Percentiles rank a stretch among this genome's conserved stretches.
Evolutionary conservation across 2,113 vertebrate genomes (phyloP).

Genomic region (Macquaria australasica): DNA sequence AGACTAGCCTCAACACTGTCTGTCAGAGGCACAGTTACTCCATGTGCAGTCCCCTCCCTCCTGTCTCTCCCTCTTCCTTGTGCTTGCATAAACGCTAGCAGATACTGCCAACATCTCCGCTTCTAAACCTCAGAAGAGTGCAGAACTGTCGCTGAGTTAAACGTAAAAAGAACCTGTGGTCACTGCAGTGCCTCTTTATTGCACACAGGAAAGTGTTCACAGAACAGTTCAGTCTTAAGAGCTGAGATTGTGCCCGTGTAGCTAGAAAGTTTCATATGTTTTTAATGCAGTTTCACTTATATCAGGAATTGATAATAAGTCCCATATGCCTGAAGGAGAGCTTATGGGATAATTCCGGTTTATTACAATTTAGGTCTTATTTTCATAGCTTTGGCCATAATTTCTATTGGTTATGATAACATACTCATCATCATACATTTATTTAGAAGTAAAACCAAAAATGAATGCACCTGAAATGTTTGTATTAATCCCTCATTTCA

Average conservation of each 20-base stretch:
- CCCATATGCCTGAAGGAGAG: constrained; percentile 1
- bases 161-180: constrained; percentile 37
- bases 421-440: background rate
- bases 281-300: constrained; percentile 10
- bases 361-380: background rate
- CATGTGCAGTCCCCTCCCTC: constrained; percentile 52
- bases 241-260: background rate
- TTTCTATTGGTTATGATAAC: background rate
- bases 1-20: constrained; percentile 43
- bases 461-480: background rate
- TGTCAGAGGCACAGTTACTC: constrained; percentile 54
- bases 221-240: constrained; percentile 20
- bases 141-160: constrained; percentile 44
- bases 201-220: constrained; percentile 13
- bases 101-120: constrained; percentile 48
- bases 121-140: constrained; percentile 58
- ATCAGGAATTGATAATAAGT: constrained; percentile 24
- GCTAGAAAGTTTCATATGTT: background rate
- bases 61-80: constrained; percentile 27
- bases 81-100: constrained; percentile 53
- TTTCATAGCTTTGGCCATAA: background rate
- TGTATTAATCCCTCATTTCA: too few species aligned
- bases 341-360: background rate
- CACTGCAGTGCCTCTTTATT: constrained; percentile 19
- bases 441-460: background rate